Percentiles rank a stretch among this genome's conserved stretches.
Evolutionary conservation across 2,113 vertebrate genomes (phyloP).

Genomic region (Laticauda laticaudata): DNA sequence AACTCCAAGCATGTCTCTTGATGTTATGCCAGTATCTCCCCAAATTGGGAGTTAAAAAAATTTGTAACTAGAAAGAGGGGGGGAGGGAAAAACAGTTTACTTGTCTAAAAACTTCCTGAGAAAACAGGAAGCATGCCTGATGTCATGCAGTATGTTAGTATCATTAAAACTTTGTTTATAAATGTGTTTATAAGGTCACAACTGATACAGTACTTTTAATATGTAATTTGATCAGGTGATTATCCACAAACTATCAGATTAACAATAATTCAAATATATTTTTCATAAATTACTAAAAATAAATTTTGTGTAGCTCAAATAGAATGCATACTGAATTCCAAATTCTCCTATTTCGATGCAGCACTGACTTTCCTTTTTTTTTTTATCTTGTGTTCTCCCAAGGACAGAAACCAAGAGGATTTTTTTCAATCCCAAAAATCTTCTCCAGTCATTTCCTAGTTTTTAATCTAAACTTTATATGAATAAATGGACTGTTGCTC

Average conservation of each 20-base stretch:
- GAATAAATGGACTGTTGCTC: neutral
- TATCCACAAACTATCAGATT: neutral
- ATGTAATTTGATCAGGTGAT: neutral
- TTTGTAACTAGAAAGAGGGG: neutral
- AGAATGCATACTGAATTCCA: neutral
- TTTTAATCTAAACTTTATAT: neutral
- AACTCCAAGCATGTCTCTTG: neutral
- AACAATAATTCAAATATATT: neutral
- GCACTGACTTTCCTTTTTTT: neutral
- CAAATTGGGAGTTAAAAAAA: neutral
- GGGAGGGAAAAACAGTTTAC: neutral
- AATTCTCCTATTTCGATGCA: neutral
- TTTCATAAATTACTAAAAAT: neutral
- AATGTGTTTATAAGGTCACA: neutral
- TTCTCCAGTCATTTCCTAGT: neutral
- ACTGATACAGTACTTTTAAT: neutral
- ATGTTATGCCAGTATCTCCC: neutral
- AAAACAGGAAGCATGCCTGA: neutral
- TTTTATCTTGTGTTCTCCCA: neutral
- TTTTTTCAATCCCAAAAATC: neutral
- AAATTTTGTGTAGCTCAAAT: neutral
- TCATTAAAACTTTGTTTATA: neutral
- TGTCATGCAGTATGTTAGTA: neutral
- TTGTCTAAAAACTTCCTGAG: neutral
- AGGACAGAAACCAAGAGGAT: neutral